A percentile compares a stretch with the other conserved stretches of the same genome.
phyloP scores from a whole-genome alignment of 2,888 invertebrate genomes.

The Pterobdella sp. region DNA sequence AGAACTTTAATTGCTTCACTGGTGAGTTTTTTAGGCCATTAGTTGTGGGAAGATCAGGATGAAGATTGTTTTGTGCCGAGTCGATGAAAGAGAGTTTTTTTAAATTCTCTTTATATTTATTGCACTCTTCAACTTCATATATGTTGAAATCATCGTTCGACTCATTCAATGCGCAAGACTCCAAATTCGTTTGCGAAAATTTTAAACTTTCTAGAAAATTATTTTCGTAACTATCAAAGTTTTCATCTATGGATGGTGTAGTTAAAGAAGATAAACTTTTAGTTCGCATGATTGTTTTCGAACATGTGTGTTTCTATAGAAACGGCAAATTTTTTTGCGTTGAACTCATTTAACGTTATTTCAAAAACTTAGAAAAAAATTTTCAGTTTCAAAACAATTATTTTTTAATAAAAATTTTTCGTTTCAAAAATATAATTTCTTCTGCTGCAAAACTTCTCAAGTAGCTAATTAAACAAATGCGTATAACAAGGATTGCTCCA shows the following conservation, averaged over 20 bases:
- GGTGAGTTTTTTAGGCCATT: too few relatives aligned
- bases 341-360: too few relatives aligned
- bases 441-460: not conserved
- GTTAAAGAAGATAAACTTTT: not conserved
- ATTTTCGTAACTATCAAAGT: not conserved
- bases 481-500: not conserved
- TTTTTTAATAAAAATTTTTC: not conserved
- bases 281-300: too few relatives aligned
- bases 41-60: not conserved
- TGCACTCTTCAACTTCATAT: not conserved
- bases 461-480: not conserved
- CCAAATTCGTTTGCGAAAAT: not conserved
- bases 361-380: too few relatives aligned
- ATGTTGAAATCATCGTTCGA: not conserved
- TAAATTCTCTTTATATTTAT: not conserved
- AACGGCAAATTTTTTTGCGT: too few relatives aligned
- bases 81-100: conserved; percentile 4
- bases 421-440: not conserved
- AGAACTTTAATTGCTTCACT: too few relatives aligned
- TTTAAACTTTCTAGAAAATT: not conserved
- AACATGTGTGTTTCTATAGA: too few relatives aligned
- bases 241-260: not conserved
- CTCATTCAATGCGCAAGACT: not conserved
- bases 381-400: too few relatives aligned
- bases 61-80: not conserved